Conservation (phyloP, 2,113 vertebrate species). For the Sterrhoptilus dennistouni region DNA sequence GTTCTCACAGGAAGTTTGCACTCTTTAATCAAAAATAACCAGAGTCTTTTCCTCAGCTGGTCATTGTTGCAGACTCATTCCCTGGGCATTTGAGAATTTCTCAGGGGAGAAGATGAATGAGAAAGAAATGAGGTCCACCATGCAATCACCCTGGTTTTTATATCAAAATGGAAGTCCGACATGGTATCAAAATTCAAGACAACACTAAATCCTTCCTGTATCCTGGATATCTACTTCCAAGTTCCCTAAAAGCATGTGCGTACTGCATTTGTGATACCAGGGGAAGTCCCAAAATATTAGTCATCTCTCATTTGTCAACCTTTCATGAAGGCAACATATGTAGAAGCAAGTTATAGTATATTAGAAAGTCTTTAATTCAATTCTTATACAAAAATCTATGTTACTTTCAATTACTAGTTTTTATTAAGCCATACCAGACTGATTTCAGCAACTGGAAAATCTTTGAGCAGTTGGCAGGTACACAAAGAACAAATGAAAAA, state of each 20-base stretch:
- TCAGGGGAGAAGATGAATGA: slow-evolving; percentile 23
- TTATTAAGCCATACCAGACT: neutral
- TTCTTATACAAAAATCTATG: neutral
- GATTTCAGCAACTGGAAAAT: neutral
- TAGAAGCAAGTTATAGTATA: neutral
- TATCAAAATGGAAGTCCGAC: slow-evolving; percentile 17
- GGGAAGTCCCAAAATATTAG: neutral
- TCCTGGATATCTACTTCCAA: slow-evolving; percentile 7
- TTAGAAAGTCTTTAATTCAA: neutral
- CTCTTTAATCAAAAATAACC: slow-evolving; percentile 25
- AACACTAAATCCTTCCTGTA: slow-evolving; percentile 37
- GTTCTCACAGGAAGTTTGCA: slow-evolving; percentile 41
- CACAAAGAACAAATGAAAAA: neutral
- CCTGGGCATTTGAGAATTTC: neutral
- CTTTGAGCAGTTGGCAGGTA: neutral
- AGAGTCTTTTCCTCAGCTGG: slow-evolving; percentile 27
- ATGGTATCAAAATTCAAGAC: neutral
- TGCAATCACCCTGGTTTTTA: neutral
- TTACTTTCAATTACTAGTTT: neutral
- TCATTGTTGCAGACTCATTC: slow-evolving; percentile 45
- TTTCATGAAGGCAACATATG: neutral
- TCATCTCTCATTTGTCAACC: neutral
- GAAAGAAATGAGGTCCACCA: neutral
- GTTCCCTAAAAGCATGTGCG: neutral
- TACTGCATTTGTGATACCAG: neutral